These are phyloP conservation scores for Loxodonta africana DNA, from an alignment of 2,113 vertebrate genomes.

Conservation along the genomic window DNA sequence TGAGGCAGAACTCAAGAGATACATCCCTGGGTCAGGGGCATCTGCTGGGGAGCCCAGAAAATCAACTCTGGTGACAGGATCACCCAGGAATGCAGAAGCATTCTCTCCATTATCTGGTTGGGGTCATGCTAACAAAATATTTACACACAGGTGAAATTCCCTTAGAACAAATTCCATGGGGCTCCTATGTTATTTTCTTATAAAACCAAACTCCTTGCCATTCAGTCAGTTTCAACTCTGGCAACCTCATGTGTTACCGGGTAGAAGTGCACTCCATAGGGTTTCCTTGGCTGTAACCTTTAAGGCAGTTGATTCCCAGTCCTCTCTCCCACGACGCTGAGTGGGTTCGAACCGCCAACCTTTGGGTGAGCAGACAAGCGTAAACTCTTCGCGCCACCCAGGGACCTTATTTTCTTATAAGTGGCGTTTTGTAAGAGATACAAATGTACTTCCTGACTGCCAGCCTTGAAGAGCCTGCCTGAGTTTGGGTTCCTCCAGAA, in stretches of 20 bases:
- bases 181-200: neutral
- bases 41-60: neutral
- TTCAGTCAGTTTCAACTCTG: neutral
- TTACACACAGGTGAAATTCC: neutral
- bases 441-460: constrained; percentile 6
- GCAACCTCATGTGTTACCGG: neutral
- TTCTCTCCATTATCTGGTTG: neutral
- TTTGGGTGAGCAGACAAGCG: neutral
- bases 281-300: neutral
- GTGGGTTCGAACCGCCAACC: neutral
- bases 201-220: neutral
- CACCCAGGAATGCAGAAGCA: neutral
- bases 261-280: neutral
- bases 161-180: neutral
- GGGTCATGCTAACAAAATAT: constrained; percentile 14
- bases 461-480: neutral
- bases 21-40: neutral
- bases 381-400: neutral
- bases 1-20: constrained; percentile 31
- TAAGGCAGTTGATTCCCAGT: neutral
- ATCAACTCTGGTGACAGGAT: neutral
- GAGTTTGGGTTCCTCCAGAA: constrained; percentile 45
- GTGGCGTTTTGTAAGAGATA: constrained; percentile 13
- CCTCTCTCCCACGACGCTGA: neutral
- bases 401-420: neutral